These are phyloP conservation scores for Petroica traversi DNA, from an alignment of 2,113 vertebrate genomes.

Conservation along the genomic window DNA sequence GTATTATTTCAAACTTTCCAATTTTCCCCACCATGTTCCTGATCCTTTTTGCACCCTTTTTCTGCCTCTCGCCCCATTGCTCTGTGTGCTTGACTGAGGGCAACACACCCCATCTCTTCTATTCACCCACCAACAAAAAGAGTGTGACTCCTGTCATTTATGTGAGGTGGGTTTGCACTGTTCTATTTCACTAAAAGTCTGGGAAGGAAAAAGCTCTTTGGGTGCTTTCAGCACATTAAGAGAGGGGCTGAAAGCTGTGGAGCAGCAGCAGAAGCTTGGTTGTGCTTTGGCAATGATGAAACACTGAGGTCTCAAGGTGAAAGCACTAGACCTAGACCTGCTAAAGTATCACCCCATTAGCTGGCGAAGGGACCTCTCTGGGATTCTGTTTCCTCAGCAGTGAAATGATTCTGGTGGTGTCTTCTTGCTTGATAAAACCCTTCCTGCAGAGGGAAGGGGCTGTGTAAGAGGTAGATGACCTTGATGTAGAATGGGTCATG, in stretches of 20 bases:
- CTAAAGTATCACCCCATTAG: background rate
- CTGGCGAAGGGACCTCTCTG: background rate
- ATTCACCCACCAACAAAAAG: background rate
- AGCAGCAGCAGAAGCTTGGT: background rate
- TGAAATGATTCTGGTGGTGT: background rate
- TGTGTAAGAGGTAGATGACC: background rate
- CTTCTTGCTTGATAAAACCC: background rate
- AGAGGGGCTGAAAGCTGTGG: background rate
- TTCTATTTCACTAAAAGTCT: background rate
- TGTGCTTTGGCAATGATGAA: background rate
- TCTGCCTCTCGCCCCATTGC: background rate
- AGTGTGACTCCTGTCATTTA: accelerated
- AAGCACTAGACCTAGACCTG: background rate
- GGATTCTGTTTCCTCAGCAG: background rate
- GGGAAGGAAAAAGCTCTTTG: background rate
- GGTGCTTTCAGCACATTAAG: background rate
- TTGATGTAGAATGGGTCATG: background rate
- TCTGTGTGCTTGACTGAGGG: background rate
- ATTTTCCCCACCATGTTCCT: background rate
- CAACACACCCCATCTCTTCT: background rate
- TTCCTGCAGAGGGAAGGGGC: background rate
- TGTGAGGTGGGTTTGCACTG: background rate
- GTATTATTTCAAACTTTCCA: background rate
- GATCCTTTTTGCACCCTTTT: background rate
- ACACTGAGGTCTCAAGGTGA: background rate